Evolutionary conservation across 1,140 invertebrate species (phyloP).

Genomic region (Drosophila burlai): DNA sequence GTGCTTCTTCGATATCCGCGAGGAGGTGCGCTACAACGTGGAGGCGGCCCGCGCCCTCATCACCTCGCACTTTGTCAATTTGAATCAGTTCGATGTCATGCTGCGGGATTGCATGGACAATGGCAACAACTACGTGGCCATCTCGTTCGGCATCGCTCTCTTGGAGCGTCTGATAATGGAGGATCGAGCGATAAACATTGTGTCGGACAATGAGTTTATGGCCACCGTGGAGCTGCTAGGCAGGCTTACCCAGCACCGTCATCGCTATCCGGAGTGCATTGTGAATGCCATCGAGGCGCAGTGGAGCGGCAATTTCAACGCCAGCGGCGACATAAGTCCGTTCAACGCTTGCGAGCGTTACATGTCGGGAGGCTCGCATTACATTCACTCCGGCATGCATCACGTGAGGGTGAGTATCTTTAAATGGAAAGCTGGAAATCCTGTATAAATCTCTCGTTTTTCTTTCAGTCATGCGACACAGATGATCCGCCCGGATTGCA

Average conservation of each 20-base stretch:
- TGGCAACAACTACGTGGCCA: conserved; percentile 93
- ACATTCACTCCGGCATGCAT: conserved; percentile 96
- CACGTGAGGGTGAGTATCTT: conserved; percentile 88
- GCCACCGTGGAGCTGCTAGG: conserved; percentile 93
- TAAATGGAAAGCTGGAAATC: neutral
- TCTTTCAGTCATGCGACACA: conserved; percentile 89
- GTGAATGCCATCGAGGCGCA: conserved; percentile 91
- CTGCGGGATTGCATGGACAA: conserved; percentile 95
- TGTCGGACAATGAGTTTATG: conserved; percentile 93
- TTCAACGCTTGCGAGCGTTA: conserved; percentile 89
- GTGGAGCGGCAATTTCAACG: conserved; percentile 89
- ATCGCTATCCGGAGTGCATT: conserved; percentile 92
- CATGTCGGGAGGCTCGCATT: conserved; percentile 91
- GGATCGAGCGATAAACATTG: conserved; percentile 91
- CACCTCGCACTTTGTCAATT: conserved; percentile 88
- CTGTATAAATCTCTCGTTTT: conserved; percentile 22
- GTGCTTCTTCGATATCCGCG: conserved; percentile 92
- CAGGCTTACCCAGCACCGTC: conserved; percentile 90
- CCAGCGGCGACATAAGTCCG: conserved; percentile 80
- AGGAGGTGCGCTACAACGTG: conserved; percentile 95
- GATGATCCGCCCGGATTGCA: conserved; percentile 96
- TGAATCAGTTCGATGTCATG: conserved; percentile 93
- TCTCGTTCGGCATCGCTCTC: conserved; percentile 96
- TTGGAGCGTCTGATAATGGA: conserved; percentile 95
- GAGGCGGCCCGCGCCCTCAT: conserved; percentile 96